These are phyloP conservation scores for Chaenocephalus aceratus DNA, from an alignment of 2,113 vertebrate genomes.

Conservation along the genomic window DNA sequence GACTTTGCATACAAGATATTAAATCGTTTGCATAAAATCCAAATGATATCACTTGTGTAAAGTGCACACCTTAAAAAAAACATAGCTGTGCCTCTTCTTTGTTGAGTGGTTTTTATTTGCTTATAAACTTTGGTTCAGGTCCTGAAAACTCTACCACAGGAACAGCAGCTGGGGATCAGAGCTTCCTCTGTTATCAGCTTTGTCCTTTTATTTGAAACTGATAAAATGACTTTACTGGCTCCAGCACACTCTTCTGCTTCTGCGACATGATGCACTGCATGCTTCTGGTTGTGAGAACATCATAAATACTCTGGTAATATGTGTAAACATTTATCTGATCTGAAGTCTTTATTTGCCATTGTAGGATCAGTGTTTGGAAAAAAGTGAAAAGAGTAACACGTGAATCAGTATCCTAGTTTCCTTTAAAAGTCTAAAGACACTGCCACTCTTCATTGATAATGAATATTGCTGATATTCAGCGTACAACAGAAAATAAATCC, in stretches of 20 bases:
- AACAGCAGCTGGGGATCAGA: too few relatives aligned
- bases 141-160: not conserved
- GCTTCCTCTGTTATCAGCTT: too few relatives aligned
- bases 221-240: not conserved
- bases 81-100: too few relatives aligned
- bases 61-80: not conserved
- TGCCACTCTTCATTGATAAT: not conserved
- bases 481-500: too few relatives aligned
- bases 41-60: not conserved
- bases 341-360: not conserved
- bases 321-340: not conserved
- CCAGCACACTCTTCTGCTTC: not conserved
- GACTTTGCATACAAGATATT: conserved; percentile 21
- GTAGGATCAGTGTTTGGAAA: not conserved
- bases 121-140: not conserved
- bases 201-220: not conserved
- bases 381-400: not conserved
- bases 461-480: not conserved
- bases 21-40: not conserved
- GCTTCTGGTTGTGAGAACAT: not conserved
- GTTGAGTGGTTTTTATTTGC: not conserved
- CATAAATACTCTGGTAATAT: not conserved
- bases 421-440: not conserved
- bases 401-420: not conserved
- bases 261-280: not conserved